phyloP scores from a whole-genome alignment of 1,140 invertebrate species.

The Pachyrhynchus sulphureomaculatus region DNA sequence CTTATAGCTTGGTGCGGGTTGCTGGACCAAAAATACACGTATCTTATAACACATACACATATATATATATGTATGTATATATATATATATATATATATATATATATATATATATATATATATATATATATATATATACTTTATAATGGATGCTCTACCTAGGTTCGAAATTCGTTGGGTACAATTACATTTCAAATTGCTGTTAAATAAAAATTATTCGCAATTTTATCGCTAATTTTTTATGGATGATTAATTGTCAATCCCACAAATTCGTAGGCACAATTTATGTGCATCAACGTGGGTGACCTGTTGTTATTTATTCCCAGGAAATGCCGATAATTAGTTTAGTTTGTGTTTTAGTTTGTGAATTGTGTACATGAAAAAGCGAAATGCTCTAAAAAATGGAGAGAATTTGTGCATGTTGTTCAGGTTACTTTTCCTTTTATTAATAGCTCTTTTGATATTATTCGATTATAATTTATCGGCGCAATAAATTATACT shows the following conservation, averaged over 20 bases:
- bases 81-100: too few species aligned
- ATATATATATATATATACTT: too few species aligned
- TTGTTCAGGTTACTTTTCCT: background rate
- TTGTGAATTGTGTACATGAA: background rate
- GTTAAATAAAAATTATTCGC: too few species aligned
- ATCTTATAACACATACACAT: too few species aligned
- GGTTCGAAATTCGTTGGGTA: too few species aligned
- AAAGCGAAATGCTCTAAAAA: background rate
- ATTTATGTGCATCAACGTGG: conserved; percentile 8
- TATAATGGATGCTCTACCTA: too few species aligned
- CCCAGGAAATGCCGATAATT: background rate
- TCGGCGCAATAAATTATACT: too few species aligned
- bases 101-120: too few species aligned
- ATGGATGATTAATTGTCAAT: background rate
- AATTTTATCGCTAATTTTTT: background rate
- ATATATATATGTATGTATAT: too few species aligned
- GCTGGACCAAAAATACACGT: too few species aligned
- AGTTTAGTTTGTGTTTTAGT: background rate
- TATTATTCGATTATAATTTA: conserved; percentile 6
- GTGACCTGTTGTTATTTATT: background rate
- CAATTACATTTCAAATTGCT: too few species aligned
- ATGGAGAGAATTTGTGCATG: background rate
- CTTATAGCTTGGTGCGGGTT: too few species aligned
- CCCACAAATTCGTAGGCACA: background rate
- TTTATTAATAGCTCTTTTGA: background rate